A percentile compares a stretch with the other conserved stretches of the same genome.
These are phyloP conservation scores for Idris sp. DNA, from an alignment of 1,140 invertebrate species.

Conservation along the genomic window DNA sequence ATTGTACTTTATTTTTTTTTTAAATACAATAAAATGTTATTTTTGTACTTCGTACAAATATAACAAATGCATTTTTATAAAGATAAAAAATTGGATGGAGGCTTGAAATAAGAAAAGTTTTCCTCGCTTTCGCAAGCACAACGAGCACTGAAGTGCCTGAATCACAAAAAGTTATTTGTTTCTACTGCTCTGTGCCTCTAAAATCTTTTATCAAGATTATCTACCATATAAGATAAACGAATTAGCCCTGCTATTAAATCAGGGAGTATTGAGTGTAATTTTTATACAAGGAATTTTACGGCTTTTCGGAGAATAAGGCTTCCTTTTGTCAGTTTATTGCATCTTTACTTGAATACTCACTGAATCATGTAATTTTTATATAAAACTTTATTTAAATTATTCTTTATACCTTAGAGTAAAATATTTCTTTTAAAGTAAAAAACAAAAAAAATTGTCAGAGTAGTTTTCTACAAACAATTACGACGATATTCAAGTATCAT, in stretches of 20 bases:
- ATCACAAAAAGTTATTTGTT: slow-evolving; percentile 52
- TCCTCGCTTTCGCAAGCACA: slow-evolving; percentile 12
- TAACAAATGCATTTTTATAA: too few relatives aligned
- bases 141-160: slow-evolving; percentile 64
- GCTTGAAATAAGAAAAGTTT: slow-evolving; percentile 11
- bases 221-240: slow-evolving; percentile 35
- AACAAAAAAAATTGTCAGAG: too few relatives aligned
- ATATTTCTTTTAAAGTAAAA: too few relatives aligned
- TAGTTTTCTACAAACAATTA: too few relatives aligned
- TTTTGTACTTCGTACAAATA: too few relatives aligned
- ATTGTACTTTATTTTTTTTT: too few relatives aligned
- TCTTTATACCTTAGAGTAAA: too few relatives aligned
- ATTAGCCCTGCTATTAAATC: slow-evolving; percentile 7
- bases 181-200: slow-evolving; percentile 64
- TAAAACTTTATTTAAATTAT: too few relatives aligned
- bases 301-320: neutral
- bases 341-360: too few relatives aligned
- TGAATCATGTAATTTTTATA: too few relatives aligned
- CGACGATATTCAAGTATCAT: too few relatives aligned
- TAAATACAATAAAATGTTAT: slow-evolving; percentile 2
- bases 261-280: slow-evolving; percentile 20
- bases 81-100: slow-evolving; percentile 7
- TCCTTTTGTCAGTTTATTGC: neutral
- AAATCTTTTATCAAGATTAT: slow-evolving; percentile 55
- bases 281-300: slow-evolving; percentile 9